Conservation (phyloP, 2,888 invertebrate species). For the Agrochola lychnidis region DNA sequence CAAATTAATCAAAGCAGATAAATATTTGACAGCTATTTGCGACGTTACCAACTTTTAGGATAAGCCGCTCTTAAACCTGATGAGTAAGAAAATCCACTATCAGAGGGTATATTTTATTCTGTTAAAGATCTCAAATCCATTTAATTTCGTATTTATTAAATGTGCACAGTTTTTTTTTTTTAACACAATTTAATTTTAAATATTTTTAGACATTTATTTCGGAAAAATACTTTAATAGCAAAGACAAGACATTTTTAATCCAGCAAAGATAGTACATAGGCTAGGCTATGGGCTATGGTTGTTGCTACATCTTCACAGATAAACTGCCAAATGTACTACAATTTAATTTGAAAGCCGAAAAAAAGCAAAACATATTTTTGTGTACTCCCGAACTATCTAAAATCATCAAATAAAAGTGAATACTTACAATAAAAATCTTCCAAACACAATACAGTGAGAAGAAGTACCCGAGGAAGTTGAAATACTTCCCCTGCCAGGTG, state of each 20-base stretch:
- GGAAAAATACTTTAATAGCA: background rate
- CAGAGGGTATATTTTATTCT: background rate
- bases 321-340: background rate
- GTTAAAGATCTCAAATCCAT: background rate
- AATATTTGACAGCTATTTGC: no score
- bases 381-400: background rate
- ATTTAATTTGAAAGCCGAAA: background rate
- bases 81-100: background rate
- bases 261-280: background rate
- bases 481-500: slow-evolving; percentile 99
- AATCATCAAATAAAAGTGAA: background rate
- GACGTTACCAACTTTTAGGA: no score
- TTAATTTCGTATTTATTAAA: no score
- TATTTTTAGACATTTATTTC: no score
- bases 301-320: no score
- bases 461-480: slow-evolving; percentile 99
- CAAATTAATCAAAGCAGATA: no score
- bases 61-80: no score
- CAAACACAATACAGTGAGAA: slow-evolving; percentile 99
- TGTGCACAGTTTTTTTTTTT: no score
- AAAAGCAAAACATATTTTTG: background rate
- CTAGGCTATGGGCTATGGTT: no score
- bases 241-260: background rate
- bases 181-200: no score
- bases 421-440: slow-evolving; percentile 99